phyloP scores from a whole-genome alignment of 2,888 invertebrate species.

The Perithous albicinctus region DNA sequence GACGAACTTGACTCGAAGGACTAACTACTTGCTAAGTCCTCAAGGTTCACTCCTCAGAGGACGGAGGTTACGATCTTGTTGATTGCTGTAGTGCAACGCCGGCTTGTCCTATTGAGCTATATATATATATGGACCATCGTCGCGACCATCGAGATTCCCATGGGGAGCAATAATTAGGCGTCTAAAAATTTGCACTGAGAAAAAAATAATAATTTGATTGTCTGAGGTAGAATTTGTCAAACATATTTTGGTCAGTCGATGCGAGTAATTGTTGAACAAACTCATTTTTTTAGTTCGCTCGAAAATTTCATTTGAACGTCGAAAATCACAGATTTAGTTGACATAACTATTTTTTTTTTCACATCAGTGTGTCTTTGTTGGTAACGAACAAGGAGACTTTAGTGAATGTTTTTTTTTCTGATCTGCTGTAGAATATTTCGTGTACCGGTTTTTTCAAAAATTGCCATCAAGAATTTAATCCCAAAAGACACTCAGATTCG shows the following conservation, averaged over 20 bases:
- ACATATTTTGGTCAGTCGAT: too few species aligned
- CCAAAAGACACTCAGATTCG: background rate
- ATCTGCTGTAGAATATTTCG: too few species aligned
- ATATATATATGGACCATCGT: conserved; percentile 20
- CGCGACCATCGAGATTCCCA: conserved; percentile 72
- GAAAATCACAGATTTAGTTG: too few species aligned
- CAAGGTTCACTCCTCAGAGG: conserved; percentile 74
- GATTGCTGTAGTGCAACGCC: conserved; percentile 77
- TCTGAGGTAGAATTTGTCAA: too few species aligned
- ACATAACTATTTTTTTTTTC: too few species aligned
- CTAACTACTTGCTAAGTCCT: conserved; percentile 81
- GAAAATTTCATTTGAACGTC: too few species aligned
- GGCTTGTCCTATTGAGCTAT: conserved; percentile 49
- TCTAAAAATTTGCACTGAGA: conserved; percentile 69
- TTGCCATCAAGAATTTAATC: background rate
- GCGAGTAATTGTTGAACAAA: too few species aligned
- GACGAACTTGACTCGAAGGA: conserved; percentile 74
- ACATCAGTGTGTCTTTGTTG: too few species aligned
- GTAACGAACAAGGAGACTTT: too few species aligned
- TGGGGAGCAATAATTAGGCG: conserved; percentile 71
- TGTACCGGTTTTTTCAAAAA: too few species aligned
- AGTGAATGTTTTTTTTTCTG: too few species aligned
- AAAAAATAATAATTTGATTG: background rate
- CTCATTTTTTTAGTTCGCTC: too few species aligned
- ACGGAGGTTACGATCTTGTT: conserved; percentile 79